These are phyloP conservation scores for Nycticorax nycticorax DNA, from an alignment of 2,113 vertebrate species.

Conservation along the genomic window DNA sequence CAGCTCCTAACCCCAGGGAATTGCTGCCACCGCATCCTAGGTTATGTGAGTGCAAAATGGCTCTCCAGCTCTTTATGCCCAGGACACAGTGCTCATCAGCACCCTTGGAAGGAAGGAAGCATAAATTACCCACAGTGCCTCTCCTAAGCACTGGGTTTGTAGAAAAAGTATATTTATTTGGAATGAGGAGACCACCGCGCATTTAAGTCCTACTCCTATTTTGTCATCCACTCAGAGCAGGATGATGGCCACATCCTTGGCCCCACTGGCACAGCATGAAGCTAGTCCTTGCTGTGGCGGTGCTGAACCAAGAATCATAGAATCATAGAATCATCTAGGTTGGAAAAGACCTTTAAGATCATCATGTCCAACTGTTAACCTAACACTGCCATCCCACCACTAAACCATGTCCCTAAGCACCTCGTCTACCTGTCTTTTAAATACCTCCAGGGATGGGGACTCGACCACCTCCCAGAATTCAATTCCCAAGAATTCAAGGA, in stretches of 20 bases:
- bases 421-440: too few species aligned
- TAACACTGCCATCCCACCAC: too few species aligned
- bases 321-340: not conserved
- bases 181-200: fast-evolving
- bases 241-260: fast-evolving
- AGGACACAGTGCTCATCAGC: not conserved
- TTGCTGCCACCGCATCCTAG: not conserved
- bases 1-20: not conserved
- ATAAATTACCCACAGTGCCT: not conserved
- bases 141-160: not conserved
- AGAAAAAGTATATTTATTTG: not conserved
- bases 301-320: not conserved
- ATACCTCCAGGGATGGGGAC: too few species aligned
- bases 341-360: too few species aligned
- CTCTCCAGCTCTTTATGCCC: not conserved
- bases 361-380: too few species aligned
- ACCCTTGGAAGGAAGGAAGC: not conserved
- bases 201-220: not conserved
- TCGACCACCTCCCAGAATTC: too few species aligned
- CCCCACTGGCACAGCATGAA: not conserved
- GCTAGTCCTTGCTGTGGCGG: not conserved
- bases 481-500: not conserved
- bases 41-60: not conserved
- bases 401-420: too few species aligned
- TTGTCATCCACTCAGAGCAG: not conserved